A percentile compares a stretch with the other conserved stretches of the same genome.
Conservation (phyloP, 2,797 vertebrate species). For the Mycteria americana region DNA sequence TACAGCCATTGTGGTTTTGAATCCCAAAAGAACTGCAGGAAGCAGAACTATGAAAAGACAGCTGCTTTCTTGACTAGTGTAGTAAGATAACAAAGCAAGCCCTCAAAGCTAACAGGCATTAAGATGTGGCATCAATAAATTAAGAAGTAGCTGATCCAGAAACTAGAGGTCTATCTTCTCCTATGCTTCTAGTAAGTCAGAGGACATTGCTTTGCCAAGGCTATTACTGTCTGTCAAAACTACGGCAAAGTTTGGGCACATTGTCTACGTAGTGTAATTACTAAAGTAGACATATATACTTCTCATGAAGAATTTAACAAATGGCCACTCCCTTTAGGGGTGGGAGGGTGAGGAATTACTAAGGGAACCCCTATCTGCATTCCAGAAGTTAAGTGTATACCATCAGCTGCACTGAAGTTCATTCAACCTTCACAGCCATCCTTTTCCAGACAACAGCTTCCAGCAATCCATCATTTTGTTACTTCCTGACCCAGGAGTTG, state of each 20-base stretch:
- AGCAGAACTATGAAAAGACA: background rate
- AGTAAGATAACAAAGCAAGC: background rate
- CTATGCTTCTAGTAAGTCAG: background rate
- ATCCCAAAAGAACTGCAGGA: background rate
- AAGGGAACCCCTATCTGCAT: background rate
- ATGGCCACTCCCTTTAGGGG: background rate
- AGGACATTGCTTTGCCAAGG: background rate
- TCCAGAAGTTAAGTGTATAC: background rate
- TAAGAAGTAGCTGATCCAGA: background rate
- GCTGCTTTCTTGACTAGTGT: background rate
- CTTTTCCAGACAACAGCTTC: background rate
- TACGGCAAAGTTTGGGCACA: fast-evolving
- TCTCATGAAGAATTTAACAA: background rate
- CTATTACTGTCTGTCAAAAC: background rate
- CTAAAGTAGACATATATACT: background rate
- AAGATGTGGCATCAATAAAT: background rate
- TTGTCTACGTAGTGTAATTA: background rate
- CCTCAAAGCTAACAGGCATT: background rate
- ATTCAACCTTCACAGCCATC: background rate
- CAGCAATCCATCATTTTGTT: background rate
- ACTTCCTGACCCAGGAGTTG: background rate
- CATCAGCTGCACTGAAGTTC: background rate
- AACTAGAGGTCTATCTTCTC: background rate
- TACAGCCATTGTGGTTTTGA: background rate
- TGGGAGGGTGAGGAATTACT: background rate